A percentile compares a stretch with the other conserved stretches of the same genome.
Evolutionary conservation across 2,797 vertebrate genomes (phyloP).

Genomic region (Oceanodroma leucorhoa): DNA sequence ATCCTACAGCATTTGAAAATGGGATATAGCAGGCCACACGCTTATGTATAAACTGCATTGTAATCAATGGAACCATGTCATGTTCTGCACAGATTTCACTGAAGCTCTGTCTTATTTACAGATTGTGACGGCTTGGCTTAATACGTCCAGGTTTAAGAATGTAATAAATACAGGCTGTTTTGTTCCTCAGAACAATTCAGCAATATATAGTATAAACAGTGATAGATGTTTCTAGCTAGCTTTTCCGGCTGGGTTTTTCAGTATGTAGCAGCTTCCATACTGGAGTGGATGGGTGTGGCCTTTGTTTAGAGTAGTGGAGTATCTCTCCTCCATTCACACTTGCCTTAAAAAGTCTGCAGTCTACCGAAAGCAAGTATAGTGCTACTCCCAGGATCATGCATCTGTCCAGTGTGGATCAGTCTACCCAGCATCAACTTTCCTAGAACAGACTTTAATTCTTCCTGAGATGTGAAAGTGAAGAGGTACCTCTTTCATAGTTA

Average conservation of each 20-base stretch:
- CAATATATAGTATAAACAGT: neutral
- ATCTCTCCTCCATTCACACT: neutral
- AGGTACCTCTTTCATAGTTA: neutral
- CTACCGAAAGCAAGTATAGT: neutral
- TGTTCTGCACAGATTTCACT: neutral
- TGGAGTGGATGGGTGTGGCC: neutral
- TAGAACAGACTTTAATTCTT: neutral
- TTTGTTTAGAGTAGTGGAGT: neutral
- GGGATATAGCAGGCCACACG: neutral
- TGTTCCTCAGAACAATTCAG: neutral
- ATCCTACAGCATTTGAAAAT: neutral
- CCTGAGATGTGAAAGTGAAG: neutral
- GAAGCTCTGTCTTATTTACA: neutral
- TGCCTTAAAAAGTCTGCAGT: neutral
- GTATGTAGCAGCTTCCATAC: neutral
- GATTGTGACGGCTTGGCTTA: neutral
- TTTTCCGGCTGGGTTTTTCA: neutral
- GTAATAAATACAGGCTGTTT: neutral
- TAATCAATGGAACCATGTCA: neutral
- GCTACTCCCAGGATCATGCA: neutral
- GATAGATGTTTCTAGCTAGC: neutral
- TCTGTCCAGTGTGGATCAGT: neutral
- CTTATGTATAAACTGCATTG: neutral
- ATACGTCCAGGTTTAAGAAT: neutral
- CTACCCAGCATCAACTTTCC: neutral